These are phyloP conservation scores for Sebastes fasciatus DNA, from an alignment of 2,113 vertebrate species.

Conservation along the genomic window DNA sequence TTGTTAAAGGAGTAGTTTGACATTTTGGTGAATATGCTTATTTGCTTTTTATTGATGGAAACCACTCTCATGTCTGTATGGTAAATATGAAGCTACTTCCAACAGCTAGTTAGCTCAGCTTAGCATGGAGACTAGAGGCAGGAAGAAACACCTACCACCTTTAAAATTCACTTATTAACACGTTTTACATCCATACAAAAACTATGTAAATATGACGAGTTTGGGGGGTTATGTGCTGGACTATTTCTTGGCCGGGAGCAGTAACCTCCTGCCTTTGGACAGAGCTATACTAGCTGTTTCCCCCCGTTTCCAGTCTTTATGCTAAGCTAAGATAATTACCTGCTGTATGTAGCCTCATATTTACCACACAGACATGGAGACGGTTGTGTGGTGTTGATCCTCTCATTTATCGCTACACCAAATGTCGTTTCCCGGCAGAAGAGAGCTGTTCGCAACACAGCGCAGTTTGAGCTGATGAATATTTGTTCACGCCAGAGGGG, in stretches of 20 bases:
- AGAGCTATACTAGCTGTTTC: too few species aligned
- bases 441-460: too few species aligned
- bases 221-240: background rate
- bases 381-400: background rate
- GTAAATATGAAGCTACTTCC: too few species aligned
- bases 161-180: background rate
- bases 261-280: background rate
- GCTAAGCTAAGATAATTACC: too few species aligned
- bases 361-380: background rate
- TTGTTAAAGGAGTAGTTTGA: background rate
- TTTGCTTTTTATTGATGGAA: background rate
- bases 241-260: background rate
- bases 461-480: too few species aligned
- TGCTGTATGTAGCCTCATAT: background rate
- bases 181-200: background rate
- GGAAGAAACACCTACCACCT: too few species aligned
- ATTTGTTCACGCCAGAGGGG: too few species aligned
- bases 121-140: too few species aligned
- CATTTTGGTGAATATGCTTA: background rate
- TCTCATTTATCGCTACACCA: background rate
- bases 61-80: background rate
- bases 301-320: too few species aligned
- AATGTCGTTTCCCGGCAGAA: too few species aligned
- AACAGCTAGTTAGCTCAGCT: too few species aligned
- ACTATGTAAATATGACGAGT: background rate